Percentiles rank a stretch among this genome's conserved stretches.
phyloP scores from a whole-genome alignment of 2,113 vertebrate genomes.

The Nannobrachium achirus region DNA sequence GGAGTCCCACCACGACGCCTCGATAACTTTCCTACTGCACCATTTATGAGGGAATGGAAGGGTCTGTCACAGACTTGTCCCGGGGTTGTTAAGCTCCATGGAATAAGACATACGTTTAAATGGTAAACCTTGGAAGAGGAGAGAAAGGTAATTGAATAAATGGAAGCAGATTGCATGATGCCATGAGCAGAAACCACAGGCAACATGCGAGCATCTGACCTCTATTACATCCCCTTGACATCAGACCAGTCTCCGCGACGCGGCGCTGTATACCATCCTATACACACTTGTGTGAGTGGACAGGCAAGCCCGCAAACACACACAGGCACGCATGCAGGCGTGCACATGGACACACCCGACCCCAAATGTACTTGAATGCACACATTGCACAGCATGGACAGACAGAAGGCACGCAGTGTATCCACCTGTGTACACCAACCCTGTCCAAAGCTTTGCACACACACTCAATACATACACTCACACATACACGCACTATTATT shows the following conservation, averaged over 20 bases:
- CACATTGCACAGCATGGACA: too few species aligned
- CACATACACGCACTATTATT: constrained; percentile 7
- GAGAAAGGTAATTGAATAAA: constrained; percentile 71
- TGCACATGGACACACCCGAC: neutral
- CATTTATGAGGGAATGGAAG: constrained; percentile 52
- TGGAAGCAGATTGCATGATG: constrained; percentile 73
- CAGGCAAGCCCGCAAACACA: neutral
- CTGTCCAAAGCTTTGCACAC: neutral
- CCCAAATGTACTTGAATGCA: neutral
- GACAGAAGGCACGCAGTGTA: too few species aligned
- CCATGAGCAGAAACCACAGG: constrained; percentile 68
- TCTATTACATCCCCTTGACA: constrained; percentile 60
- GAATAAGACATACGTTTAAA: constrained; percentile 70
- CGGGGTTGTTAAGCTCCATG: constrained; percentile 59
- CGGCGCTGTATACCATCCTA: constrained; percentile 28
- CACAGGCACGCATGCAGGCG: constrained; percentile 10
- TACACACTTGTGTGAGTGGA: neutral
- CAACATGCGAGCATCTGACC: constrained; percentile 70
- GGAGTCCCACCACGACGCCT: neutral
- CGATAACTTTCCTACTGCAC: constrained; percentile 22
- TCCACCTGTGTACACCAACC: neutral
- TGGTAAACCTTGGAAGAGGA: constrained; percentile 64
- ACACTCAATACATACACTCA: neutral
- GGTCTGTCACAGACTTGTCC: constrained; percentile 50
- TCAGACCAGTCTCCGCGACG: constrained; percentile 37